Evolutionary conservation across 2,888 invertebrate genomes (phyloP).

Genomic region (Poecilobothrus nobilitatus): DNA sequence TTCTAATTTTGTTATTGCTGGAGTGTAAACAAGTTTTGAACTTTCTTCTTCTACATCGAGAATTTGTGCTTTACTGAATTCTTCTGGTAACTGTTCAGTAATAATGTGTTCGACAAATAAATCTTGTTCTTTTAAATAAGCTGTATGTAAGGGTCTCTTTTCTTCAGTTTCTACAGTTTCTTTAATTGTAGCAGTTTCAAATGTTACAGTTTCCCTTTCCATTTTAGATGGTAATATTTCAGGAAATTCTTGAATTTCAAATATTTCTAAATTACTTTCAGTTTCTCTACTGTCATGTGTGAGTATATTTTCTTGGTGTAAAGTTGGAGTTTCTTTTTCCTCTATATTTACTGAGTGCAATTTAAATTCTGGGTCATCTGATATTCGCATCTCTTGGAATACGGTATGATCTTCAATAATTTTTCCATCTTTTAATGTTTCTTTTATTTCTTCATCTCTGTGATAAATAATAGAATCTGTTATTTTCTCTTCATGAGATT

Average conservation of each 20-base stretch:
- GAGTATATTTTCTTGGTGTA: neutral
- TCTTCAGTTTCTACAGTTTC: conserved; percentile 20
- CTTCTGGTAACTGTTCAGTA: neutral
- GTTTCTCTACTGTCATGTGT: no score
- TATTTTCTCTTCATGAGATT: neutral
- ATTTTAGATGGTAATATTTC: no score
- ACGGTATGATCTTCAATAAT: neutral
- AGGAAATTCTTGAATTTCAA: no score
- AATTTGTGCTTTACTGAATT: neutral
- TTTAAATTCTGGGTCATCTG: neutral
- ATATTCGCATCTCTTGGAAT: neutral
- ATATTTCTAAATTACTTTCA: no score
- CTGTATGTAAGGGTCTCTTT: conserved; percentile 15
- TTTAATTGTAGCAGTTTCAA: neutral
- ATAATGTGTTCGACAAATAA: neutral
- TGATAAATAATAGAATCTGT: neutral
- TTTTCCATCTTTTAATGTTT: conserved; percentile 16
- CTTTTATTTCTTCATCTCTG: conserved; percentile 14
- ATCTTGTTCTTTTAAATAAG: conserved; percentile 20
- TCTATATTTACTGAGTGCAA: neutral
- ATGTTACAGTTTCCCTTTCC: neutral
- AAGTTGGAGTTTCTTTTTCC: neutral
- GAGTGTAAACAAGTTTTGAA: neutral
- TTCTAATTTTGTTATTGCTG: neutral
- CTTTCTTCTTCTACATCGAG: neutral